Evolutionary conservation across 1,140 invertebrate species (phyloP).

Genomic region (Neelides sp.): DNA sequence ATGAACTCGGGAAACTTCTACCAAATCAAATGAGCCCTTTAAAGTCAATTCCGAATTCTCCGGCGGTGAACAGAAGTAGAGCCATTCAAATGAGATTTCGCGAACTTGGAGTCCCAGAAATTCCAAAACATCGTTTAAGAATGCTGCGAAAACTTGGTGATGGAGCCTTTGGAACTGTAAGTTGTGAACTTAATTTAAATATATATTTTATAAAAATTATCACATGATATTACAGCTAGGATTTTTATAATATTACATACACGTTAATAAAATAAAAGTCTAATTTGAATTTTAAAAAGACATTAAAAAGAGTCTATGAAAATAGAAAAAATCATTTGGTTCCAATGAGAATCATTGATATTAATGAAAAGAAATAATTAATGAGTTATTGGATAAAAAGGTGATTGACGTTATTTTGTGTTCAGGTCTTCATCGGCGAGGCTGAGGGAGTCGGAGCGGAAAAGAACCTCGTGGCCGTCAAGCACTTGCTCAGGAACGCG

Average conservation of each 20-base stretch:
- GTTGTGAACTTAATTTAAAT: no score
- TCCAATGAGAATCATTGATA: neutral
- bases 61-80: slow-evolving; percentile 17
- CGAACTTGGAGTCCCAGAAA: slow-evolving; percentile 53
- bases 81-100: slow-evolving; percentile 24
- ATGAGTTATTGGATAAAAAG: neutral
- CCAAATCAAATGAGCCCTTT: slow-evolving; percentile 29
- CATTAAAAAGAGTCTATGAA: neutral
- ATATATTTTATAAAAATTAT: neutral
- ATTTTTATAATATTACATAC: no score
- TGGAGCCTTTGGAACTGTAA: slow-evolving; percentile 79
- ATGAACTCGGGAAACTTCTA: slow-evolving; percentile 28
- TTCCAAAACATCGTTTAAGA: slow-evolving; percentile 67
- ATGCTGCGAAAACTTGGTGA: slow-evolving; percentile 81
- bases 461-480: slow-evolving; percentile 69
- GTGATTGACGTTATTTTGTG: slow-evolving; percentile 2
- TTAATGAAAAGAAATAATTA: no score
- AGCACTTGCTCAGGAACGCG: slow-evolving; percentile 67
- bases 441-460: slow-evolving; percentile 37
- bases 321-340: neutral
- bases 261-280: no score
- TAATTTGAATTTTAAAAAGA: neutral
- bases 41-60: slow-evolving; percentile 28
- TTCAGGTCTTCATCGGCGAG: slow-evolving; percentile 29
- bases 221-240: no score